phyloP scores from a whole-genome alignment of 2,113 vertebrate genomes.

The Nerophis ophidion region DNA sequence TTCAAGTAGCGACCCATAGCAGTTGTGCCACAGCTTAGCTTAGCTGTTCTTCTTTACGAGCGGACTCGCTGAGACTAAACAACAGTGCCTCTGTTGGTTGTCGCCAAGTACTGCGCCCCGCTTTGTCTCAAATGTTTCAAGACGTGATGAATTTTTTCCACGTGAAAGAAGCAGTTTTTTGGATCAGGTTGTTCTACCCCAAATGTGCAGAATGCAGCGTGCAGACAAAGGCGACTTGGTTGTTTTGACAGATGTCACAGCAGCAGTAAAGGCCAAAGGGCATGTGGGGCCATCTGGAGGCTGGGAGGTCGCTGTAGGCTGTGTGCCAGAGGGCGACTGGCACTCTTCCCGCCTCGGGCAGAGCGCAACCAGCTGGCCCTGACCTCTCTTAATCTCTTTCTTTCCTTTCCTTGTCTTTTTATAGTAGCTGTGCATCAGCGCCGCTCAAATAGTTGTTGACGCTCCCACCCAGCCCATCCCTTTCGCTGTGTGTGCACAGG shows the following conservation, averaged over 20 bases:
- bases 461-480: conserved; percentile 13
- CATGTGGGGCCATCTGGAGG: conserved; percentile 69
- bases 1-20: too few species aligned
- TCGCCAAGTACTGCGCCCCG: too few species aligned
- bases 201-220: conserved; percentile 31
- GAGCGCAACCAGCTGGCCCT: conserved; percentile 63
- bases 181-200: too few species aligned
- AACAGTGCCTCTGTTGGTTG: too few species aligned
- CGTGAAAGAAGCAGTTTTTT: too few species aligned
- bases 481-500: conserved; percentile 65
- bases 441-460: neutral
- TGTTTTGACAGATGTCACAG: conserved; percentile 72
- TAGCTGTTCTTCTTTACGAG: too few species aligned
- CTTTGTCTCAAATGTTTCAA: too few species aligned
- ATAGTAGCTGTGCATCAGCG: neutral
- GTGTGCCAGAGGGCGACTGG: conserved; percentile 48
- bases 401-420: conserved; percentile 11
- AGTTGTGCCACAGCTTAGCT: too few species aligned
- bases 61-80: too few species aligned
- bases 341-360: conserved; percentile 51
- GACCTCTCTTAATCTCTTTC: conserved; percentile 52
- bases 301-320: conserved; percentile 52
- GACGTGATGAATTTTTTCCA: too few species aligned
- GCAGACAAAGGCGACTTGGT: conserved; percentile 65
- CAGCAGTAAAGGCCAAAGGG: conserved; percentile 65